Base-by-base conservation (phyloP, 2,888 invertebrate genomes). In the Polia nebulosa region DNA sequence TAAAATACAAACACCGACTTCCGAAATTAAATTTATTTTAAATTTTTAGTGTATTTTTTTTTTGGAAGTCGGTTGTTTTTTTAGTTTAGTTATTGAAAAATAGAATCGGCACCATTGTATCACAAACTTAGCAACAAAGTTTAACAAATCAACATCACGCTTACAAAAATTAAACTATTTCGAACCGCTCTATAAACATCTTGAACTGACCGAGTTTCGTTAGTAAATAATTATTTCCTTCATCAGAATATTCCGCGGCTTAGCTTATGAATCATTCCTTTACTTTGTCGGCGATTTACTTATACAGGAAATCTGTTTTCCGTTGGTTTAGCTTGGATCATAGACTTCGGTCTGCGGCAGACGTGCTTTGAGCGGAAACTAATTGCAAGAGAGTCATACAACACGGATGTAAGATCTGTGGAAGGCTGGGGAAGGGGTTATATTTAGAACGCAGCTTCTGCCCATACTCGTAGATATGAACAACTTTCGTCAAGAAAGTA, bases 351-450 rank as follows among this genome's bases (percentile, higher is more conserved):
- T 90, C 93, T 93, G 93, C 87, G 89, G 90, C 90, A 90, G 94
- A 94, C 93, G 92, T 92, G 94, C 94, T 94, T 94, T 94, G 94
- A 93, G 93, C 93, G 91, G 93, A 92, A 94, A 94, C 94, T 94
- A 94, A 94, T 94, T 94, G 94, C 93, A 92, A 93, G 93, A 92
- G 90, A 93, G 89, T 91, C 89, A 91, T 89, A 87, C 82, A 85
- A 89, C 92, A 75, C 25, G n/a, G 90, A 90, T 83, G 17, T 87
- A 88, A 15, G 80, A 45, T 56, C 20, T 49, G 13, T 60, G 76
- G 76, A 80, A 44, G n/a, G 11, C 0, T 5, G 3, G 0, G 0
- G 3, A 22, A 32, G 56, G 20, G 45, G 57, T 41, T n/a, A n/a
- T n/a, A n/a, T n/a, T n/a, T n/a, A n/a, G n/a, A n/a, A n/a, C n/a